These are phyloP conservation scores for Chrysemys picta DNA, from an alignment of 2,113 vertebrate species.

Conservation along the genomic window DNA sequence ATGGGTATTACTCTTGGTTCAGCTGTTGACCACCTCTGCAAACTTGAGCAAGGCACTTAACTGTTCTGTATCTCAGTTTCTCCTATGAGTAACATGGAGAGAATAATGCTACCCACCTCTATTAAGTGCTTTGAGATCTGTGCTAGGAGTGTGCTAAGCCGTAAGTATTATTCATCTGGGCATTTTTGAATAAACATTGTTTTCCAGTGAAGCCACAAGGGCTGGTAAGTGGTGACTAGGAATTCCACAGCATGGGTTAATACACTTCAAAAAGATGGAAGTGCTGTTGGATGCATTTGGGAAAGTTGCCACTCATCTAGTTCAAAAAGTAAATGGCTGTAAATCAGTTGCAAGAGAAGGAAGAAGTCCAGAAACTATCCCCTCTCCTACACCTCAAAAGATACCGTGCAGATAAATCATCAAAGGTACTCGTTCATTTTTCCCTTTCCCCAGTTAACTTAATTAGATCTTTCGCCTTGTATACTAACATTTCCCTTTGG, in stretches of 20 bases:
- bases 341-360: slow-evolving; percentile 1
- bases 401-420: background rate
- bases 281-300: background rate
- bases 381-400: background rate
- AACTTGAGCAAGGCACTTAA: background rate
- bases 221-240: background rate
- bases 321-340: background rate
- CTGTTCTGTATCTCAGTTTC: background rate
- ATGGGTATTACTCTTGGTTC: background rate
- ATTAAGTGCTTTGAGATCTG: background rate
- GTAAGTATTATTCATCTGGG: background rate
- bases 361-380: background rate
- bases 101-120: background rate
- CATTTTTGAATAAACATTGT: background rate
- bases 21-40: background rate
- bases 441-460: background rate
- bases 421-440: background rate
- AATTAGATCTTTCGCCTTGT: background rate
- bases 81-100: background rate
- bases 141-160: background rate
- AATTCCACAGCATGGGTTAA: background rate
- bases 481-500: background rate
- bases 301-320: background rate
- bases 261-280: background rate
- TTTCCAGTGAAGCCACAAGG: background rate